Evolutionary conservation across 2,888 invertebrate species (phyloP).

Genomic region (Aplocera efformata): DNA sequence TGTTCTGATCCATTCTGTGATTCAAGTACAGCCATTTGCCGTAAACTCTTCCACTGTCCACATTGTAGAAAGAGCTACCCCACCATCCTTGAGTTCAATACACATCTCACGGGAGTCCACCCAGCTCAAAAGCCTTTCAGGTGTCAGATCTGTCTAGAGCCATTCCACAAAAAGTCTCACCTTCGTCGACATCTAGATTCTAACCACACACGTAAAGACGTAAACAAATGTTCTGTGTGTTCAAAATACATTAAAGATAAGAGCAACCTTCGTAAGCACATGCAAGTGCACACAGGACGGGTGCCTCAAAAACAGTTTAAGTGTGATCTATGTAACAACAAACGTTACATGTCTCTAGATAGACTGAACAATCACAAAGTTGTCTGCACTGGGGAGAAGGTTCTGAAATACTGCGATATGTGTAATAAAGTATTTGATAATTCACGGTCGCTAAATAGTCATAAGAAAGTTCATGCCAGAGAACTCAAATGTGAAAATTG

Average conservation of each 20-base stretch:
- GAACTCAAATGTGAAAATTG: constrained; percentile 76
- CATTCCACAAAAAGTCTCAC: constrained; percentile 75
- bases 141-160: constrained; percentile 77
- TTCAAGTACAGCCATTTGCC: constrained; percentile 65
- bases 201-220: constrained; percentile 75
- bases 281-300: constrained; percentile 78
- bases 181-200: constrained; percentile 75
- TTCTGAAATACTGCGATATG: constrained; percentile 77
- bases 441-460: constrained; percentile 76
- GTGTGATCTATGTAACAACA: constrained; percentile 77
- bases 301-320: constrained; percentile 79
- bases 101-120: constrained; percentile 75
- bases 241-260: constrained; percentile 79
- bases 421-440: constrained; percentile 79
- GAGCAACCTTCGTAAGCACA: constrained; percentile 76
- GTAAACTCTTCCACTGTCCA: constrained; percentile 77
- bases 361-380: constrained; percentile 77
- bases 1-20: constrained; percentile 79
- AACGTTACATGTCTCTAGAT: constrained; percentile 76
- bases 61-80: constrained; percentile 78
- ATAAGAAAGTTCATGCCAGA: constrained; percentile 77
- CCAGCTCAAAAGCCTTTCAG: constrained; percentile 77
- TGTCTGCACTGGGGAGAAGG: constrained; percentile 75
- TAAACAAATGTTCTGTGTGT: constrained; percentile 77
- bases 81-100: constrained; percentile 75